phyloP scores from a whole-genome alignment of 2,888 invertebrate species.

The Lingula anatina region DNA sequence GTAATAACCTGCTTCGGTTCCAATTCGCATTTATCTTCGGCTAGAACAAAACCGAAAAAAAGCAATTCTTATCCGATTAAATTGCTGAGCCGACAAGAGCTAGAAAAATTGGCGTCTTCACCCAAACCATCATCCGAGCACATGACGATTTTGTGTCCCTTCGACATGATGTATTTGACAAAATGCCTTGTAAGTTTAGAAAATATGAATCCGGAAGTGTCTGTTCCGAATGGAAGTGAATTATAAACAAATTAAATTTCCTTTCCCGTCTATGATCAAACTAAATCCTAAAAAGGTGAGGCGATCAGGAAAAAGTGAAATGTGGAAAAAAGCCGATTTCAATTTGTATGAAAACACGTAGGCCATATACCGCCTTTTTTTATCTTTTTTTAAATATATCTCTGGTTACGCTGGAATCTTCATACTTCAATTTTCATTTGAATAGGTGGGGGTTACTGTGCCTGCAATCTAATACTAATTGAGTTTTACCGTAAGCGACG shows the following conservation, averaged over 20 bases:
- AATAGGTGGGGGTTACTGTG: constrained; percentile 3
- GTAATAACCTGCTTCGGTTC: too few species aligned
- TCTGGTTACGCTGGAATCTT: constrained; percentile 2
- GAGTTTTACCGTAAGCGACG: constrained; percentile 2
- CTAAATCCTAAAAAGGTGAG: constrained; percentile 5
- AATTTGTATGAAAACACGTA: constrained; percentile 6
- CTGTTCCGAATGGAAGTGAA: neutral
- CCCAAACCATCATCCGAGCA: too few species aligned
- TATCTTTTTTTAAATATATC: constrained; percentile 1
- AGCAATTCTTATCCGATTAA: too few species aligned
- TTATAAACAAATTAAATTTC: neutral
- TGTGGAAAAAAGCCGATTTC: constrained; percentile 6
- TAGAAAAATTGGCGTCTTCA: too few species aligned
- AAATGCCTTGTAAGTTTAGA: neutral
- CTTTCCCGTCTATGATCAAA: neutral
- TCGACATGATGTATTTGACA: too few species aligned
- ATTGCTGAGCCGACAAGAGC: too few species aligned
- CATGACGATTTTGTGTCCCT: too few species aligned
- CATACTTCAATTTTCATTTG: constrained; percentile 3
- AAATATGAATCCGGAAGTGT: neutral
- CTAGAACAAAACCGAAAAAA: too few species aligned
- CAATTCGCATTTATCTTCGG: too few species aligned
- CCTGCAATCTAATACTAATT: constrained; percentile 1
- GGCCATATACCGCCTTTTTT: too few species aligned
- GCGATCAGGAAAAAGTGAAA: constrained; percentile 1